These are phyloP conservation scores for Scolopax bukidnonensis DNA, from an alignment of 2,797 vertebrate genomes.

Conservation along the genomic window DNA sequence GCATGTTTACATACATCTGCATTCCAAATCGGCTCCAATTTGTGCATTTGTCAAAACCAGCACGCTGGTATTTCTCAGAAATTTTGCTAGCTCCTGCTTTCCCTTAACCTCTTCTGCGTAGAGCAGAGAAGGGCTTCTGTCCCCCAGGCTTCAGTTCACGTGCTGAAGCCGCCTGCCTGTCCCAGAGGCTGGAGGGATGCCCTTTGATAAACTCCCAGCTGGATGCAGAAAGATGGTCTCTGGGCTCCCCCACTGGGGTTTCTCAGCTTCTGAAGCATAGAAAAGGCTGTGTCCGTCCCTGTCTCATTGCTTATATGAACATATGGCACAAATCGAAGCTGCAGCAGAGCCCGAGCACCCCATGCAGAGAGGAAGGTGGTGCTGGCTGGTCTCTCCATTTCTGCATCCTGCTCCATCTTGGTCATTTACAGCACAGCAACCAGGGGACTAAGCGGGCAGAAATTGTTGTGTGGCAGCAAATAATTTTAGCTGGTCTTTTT, in stretches of 20 bases:
- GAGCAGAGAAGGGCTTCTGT: background rate
- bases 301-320: background rate
- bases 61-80: constrained; percentile 50
- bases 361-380: background rate
- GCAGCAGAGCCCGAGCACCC: background rate
- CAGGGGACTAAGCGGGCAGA: background rate
- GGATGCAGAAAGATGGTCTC: background rate
- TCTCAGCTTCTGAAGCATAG: background rate
- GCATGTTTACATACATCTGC: constrained; percentile 71
- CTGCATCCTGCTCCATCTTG: background rate
- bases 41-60: constrained; percentile 66
- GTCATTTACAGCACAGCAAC: background rate
- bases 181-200: constrained; percentile 6
- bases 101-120: constrained; percentile 39
- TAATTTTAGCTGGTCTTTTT: background rate
- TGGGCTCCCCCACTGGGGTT: background rate
- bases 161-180: background rate
- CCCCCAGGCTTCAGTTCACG: background rate
- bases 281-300: background rate
- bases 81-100: background rate
- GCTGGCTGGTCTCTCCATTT: background rate
- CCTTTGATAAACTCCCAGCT: background rate
- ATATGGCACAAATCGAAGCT: background rate
- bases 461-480: constrained; percentile 9
- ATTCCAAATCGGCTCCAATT: constrained; percentile 57